A percentile compares a stretch with the other conserved stretches of the same genome.
These are phyloP conservation scores for Gasterosteus nipponicus DNA, from an alignment of 2,113 vertebrate species.

Conservation along the genomic window DNA sequence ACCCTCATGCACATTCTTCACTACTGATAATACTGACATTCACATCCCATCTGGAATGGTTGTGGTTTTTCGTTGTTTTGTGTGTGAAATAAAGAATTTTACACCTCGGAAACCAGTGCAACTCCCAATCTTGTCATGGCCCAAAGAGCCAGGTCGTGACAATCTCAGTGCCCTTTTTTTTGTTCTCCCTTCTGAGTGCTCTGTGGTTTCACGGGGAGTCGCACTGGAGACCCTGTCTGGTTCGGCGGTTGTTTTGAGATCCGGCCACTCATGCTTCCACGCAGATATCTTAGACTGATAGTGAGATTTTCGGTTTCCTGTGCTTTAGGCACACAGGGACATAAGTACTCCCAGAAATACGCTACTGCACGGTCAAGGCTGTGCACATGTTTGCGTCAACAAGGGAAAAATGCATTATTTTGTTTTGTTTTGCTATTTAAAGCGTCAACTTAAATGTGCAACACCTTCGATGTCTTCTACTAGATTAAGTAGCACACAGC, in stretches of 20 bases:
- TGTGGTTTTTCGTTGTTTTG: too few relatives aligned
- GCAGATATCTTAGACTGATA: slow-evolving; percentile 47
- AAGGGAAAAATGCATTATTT: slow-evolving; percentile 9
- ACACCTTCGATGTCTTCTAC: slow-evolving; percentile 10
- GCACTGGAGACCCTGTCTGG: slow-evolving; percentile 38
- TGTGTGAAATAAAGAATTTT: too few relatives aligned
- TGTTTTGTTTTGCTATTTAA: too few relatives aligned
- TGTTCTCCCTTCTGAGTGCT: slow-evolving; percentile 1
- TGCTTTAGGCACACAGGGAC: not conserved
- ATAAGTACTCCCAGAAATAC: not conserved
- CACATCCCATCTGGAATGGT: too few relatives aligned
- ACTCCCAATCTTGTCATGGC: too few relatives aligned
- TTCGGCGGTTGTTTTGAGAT: slow-evolving; percentile 33
- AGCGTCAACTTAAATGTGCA: not conserved
- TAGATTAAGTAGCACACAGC: slow-evolving; percentile 16
- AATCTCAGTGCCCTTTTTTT: not conserved
- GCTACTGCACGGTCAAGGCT: slow-evolving; percentile 3
- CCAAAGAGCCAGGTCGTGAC: not conserved
- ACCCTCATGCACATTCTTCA: too few relatives aligned
- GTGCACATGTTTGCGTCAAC: slow-evolving; percentile 1
- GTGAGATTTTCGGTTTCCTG: slow-evolving; percentile 30
- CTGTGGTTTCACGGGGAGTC: slow-evolving; percentile 22
- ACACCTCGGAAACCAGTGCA: too few relatives aligned
- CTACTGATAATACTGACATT: too few relatives aligned
- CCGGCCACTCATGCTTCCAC: slow-evolving; percentile 10